Percentiles rank a stretch among this genome's conserved stretches.
Evolutionary conservation across 23 tunicate genomes (phyloP).

Genomic region (Halocynthia aurantium): DNA sequence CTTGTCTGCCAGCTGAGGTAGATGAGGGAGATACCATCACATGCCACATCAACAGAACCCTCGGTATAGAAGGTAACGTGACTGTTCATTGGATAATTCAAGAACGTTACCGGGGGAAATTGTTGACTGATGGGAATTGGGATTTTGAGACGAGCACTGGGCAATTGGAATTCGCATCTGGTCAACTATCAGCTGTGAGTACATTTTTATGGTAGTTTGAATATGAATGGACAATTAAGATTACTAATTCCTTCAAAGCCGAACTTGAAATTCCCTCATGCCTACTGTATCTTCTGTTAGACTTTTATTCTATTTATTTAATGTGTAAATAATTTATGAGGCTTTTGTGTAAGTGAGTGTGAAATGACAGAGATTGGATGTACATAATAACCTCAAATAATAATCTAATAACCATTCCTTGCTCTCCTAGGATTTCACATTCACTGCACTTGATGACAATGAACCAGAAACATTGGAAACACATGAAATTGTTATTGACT

Average conservation of each 20-base stretch:
- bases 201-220: no score
- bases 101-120: not conserved
- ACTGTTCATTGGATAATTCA: constrained; percentile 50
- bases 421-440: constrained; percentile 28
- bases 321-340: no score
- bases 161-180: constrained; percentile 28
- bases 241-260: no score
- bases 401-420: not conserved
- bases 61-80: constrained; percentile 42
- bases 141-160: constrained; percentile 36
- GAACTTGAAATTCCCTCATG: no score
- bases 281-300: no score
- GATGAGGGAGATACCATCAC: constrained; percentile 38
- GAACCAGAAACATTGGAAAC: constrained; percentile 54
- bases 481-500: constrained; percentile 23
- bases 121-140: not conserved
- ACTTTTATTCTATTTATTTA: no score
- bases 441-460: constrained; percentile 30
- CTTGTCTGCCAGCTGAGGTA: constrained; percentile 58
- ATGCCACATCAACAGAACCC: constrained; percentile 56
- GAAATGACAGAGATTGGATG: no score
- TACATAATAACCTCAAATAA: no score
- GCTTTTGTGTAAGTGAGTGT: no score
- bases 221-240: no score
- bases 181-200: constrained; percentile 32